phyloP scores from a whole-genome alignment of 2,113 vertebrate genomes.

The Ameiurus melas region DNA sequence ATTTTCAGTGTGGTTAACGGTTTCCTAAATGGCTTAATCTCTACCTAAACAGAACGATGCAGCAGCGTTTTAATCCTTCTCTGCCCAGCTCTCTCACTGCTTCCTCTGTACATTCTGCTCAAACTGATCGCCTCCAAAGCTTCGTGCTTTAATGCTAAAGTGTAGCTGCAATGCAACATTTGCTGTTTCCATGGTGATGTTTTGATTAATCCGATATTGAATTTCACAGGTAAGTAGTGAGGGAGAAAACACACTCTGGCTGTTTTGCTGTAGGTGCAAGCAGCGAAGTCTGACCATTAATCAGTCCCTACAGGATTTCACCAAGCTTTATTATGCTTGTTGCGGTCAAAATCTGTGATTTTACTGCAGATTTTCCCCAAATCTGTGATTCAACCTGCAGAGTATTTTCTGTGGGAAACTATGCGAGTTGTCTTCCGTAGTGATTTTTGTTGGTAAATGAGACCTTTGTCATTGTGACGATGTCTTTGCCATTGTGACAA shows the following conservation, averaged over 20 bases:
- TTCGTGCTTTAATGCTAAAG: background rate
- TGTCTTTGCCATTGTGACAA: no score
- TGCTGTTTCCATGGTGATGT: background rate
- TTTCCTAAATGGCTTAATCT: background rate
- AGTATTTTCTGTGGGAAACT: no score
- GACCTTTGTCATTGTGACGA: no score
- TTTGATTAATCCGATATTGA: background rate
- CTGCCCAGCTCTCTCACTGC: background rate
- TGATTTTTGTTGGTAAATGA: no score
- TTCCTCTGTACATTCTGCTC: background rate
- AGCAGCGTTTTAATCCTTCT: background rate
- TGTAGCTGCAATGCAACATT: background rate
- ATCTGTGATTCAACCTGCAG: no score
- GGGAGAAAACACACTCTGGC: background rate
- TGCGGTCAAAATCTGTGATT: no score
- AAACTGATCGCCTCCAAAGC: background rate
- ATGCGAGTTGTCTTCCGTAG: no score
- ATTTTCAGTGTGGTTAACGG: background rate
- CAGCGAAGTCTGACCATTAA: background rate
- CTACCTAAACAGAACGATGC: background rate
- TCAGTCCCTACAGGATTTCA: no score
- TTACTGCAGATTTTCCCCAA: no score
- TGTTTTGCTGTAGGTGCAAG: background rate
- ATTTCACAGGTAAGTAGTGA: background rate
- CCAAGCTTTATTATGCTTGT: no score